Base-by-base conservation (phyloP, 2,113 vertebrate species). In the Vicugna pacos region DNA sequence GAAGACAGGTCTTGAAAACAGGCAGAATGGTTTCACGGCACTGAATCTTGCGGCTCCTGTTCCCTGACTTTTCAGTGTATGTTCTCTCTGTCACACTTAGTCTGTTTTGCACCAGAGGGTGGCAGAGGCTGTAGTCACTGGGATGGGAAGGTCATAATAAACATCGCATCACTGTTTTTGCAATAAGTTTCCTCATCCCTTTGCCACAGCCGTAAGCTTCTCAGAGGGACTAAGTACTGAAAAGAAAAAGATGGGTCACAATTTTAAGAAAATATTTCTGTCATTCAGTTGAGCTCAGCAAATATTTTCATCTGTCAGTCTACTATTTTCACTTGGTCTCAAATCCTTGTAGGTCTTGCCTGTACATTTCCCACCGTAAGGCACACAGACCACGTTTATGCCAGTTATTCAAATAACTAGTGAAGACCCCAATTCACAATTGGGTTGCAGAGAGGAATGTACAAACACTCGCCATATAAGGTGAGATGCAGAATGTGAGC, bases 401-500 rank as follows among this genome's bases (percentile, higher is more conserved):
- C 79, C 62, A 79, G 0, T 84, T 77, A 70, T 89, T 84, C 46
- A 35, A 62, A 24, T 19, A 32, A 83, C 60, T 30, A 32, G n/a
- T 3, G 8, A 92, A 82, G 90, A 46, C n/a, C 42, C 30, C 20
- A 12, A 56, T 72, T 70, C 3, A 2, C 38, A 50, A 2, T 6
- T 7, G 2, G 16, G 24, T 30, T n/a, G 12, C 32, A 76, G 77
- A 60, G 9, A 24, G 28, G 7, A 8, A 28, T 12, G 42, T 35
- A 5, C 52, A 52, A 30, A 13, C 22, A 12, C 56, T 64, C 9
- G 12, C 8, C 30, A 12, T 0, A 1, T 7, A 24, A 38, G 3
- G 4, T 5, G 56, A 17, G 80, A 56, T 7, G 30, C 26, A 15
- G 52, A 56, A 22, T 22, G 35, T 65, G 77, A 28, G 64, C 35